These are phyloP conservation scores for Dasysyrphus tricinctus DNA, from an alignment of 2,888 invertebrate species.

Conservation along the genomic window DNA sequence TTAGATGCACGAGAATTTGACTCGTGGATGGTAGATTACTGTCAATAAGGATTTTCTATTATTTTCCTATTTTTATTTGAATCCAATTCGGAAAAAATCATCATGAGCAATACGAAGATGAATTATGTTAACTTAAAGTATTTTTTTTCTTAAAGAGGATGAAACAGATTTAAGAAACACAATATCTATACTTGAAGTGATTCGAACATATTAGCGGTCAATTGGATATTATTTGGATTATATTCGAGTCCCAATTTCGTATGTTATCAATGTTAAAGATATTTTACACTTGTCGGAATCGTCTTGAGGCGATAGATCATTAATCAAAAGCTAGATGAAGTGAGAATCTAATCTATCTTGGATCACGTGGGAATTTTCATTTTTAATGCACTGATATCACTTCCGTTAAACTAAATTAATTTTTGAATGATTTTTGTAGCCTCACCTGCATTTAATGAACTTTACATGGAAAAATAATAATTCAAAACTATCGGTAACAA, in stretches of 20 bases:
- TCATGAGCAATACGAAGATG: constrained; percentile 42
- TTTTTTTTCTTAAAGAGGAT: neutral
- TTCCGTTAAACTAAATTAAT: too few relatives aligned
- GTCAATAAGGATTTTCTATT: constrained; percentile 41
- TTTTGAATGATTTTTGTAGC: too few relatives aligned
- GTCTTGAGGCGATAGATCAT: constrained; percentile 45
- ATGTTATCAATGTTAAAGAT: constrained; percentile 7
- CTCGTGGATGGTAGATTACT: constrained; percentile 37
- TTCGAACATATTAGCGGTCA: constrained; percentile 42
- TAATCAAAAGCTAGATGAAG: constrained; percentile 50
- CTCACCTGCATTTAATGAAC: too few relatives aligned
- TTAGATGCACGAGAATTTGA: neutral
- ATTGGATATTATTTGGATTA: constrained; percentile 38
- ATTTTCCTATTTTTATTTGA: constrained; percentile 47
- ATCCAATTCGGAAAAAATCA: constrained; percentile 51
- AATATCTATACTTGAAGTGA: constrained; percentile 1
- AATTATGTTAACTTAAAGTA: constrained; percentile 55
- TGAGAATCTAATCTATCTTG: too few relatives aligned
- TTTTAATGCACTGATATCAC: too few relatives aligned
- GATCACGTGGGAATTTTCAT: too few relatives aligned
- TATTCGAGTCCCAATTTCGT: constrained; percentile 30
- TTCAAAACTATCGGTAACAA: too few relatives aligned
- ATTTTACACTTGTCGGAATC: constrained; percentile 8
- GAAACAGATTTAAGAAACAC: constrained; percentile 26
- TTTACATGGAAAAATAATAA: too few relatives aligned